These are phyloP conservation scores for Parauchenoglanis ngamensis DNA, from an alignment of 2,797 vertebrate species.

Conservation along the genomic window DNA sequence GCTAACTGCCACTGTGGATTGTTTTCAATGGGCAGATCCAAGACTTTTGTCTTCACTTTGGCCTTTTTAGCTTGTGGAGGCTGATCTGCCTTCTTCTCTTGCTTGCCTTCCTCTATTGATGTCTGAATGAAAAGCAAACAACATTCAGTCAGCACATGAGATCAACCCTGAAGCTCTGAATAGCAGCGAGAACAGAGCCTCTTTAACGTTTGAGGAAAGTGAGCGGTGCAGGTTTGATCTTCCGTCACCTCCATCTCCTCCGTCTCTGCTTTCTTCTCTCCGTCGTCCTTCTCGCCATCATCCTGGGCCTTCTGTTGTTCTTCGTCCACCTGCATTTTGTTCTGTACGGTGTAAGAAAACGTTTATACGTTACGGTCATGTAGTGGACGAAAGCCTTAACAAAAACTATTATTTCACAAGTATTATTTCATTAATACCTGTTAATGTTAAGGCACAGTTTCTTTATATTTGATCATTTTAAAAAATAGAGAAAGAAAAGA, in stretches of 20 bases:
- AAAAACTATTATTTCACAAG: background rate
- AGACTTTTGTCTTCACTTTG: conserved; percentile 96
- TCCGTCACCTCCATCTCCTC: conserved; percentile 94
- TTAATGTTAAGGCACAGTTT: too few species aligned
- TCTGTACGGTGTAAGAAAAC: conserved; percentile 60
- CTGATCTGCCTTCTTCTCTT: conserved; percentile 92
- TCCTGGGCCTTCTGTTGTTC: conserved; percentile 84
- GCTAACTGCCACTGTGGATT: conserved; percentile 91
- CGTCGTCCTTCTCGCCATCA: conserved; percentile 73
- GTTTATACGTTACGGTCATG: background rate
- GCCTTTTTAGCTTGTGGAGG: conserved; percentile 97
- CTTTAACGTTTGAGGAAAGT: background rate
- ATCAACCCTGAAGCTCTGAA: background rate
- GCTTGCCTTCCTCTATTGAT: conserved; percentile 81
- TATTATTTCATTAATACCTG: too few species aligned
- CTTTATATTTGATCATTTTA: too few species aligned
- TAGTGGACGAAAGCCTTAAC: background rate
- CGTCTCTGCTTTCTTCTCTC: conserved; percentile 86
- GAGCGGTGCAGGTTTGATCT: too few species aligned
- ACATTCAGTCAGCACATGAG: background rate
- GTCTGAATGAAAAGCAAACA: conserved; percentile 39
- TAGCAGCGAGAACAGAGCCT: background rate
- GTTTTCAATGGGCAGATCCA: conserved; percentile 93
- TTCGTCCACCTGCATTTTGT: conserved; percentile 96
- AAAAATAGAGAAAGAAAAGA: too few species aligned